These are phyloP conservation scores for Hoplodrina ambigua DNA, from an alignment of 2,888 invertebrate genomes.

Conservation along the genomic window DNA sequence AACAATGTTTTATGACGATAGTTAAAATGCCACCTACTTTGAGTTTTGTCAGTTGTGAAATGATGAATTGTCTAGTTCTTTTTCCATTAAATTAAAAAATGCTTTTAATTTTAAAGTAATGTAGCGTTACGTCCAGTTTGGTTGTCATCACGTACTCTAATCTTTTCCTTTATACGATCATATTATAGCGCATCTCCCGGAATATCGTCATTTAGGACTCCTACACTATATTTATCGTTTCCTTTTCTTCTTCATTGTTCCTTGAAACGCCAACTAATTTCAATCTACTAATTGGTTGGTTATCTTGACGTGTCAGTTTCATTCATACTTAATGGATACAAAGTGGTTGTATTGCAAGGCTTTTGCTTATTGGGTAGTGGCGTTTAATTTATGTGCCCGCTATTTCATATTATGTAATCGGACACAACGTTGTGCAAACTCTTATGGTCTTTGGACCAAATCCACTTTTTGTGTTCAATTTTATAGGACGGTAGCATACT, in stretches of 20 bases:
- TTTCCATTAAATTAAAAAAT: conserved; percentile 22
- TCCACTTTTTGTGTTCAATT: conserved; percentile 43
- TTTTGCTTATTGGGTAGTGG: conserved; percentile 44
- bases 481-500: conserved; percentile 40
- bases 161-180: conserved; percentile 70
- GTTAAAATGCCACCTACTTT: conserved; percentile 45
- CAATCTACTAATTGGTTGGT: conserved; percentile 54
- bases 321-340: conserved; percentile 59
- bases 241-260: conserved; percentile 82
- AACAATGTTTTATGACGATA: conserved; percentile 21
- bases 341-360: conserved; percentile 53
- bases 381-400: conserved; percentile 54
- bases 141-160: conserved; percentile 78
- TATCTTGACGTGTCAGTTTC: conserved; percentile 49
- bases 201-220: conserved; percentile 78
- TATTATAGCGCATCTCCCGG: conserved; percentile 84
- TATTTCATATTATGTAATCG: conserved; percentile 58
- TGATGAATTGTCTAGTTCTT: conserved; percentile 48
- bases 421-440: conserved; percentile 51
- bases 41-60: conserved; percentile 49
- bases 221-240: conserved; percentile 86
- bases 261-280: conserved; percentile 53
- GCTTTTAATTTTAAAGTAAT: conserved; percentile 26
- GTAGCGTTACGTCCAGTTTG: conserved; percentile 60
- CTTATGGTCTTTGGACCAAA: conserved; percentile 47